Evolutionary conservation across 2,113 vertebrate genomes (phyloP).

Genomic region (Trinectes maculatus): DNA sequence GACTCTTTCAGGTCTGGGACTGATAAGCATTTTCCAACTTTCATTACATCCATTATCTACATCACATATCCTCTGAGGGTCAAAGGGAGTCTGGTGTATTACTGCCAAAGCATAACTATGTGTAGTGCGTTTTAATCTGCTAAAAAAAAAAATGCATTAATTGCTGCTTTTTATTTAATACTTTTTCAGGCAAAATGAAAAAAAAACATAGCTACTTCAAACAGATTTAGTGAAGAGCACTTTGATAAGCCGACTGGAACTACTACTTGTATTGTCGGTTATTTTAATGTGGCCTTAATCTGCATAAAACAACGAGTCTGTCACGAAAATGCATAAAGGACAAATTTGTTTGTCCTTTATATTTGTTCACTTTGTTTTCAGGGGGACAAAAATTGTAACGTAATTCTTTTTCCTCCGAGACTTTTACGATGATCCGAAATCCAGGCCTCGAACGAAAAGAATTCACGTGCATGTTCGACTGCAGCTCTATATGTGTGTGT

Average conservation of each 20-base stretch:
- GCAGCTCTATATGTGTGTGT: neutral
- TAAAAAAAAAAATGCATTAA: conserved; percentile 1
- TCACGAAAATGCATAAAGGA: conserved; percentile 28
- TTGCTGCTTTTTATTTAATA: conserved; percentile 27
- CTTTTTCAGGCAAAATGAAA: conserved; percentile 14
- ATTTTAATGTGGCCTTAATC: conserved; percentile 64
- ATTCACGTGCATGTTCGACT: conserved; percentile 3
- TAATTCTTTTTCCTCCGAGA: neutral
- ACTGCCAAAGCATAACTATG: too few relatives aligned
- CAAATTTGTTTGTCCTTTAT: too few relatives aligned
- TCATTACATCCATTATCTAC: too few relatives aligned
- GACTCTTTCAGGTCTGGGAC: too few relatives aligned
- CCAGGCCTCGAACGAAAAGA: neutral
- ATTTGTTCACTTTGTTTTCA: neutral
- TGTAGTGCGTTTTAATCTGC: conserved; percentile 39
- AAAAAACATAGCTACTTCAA: conserved; percentile 42
- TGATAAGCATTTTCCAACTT: too few relatives aligned
- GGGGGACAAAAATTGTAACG: neutral
- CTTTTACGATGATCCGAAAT: neutral
- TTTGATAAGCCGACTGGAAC: conserved; percentile 43
- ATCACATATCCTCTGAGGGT: too few relatives aligned
- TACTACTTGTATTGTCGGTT: conserved; percentile 39
- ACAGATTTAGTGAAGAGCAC: conserved; percentile 55
- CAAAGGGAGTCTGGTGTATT: too few relatives aligned
- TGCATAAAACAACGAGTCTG: conserved; percentile 27